A percentile compares a stretch with the other conserved stretches of the same genome.
These are phyloP conservation scores for Drosophila rellima DNA, from an alignment of 2,888 invertebrate species.

Conservation along the genomic window DNA sequence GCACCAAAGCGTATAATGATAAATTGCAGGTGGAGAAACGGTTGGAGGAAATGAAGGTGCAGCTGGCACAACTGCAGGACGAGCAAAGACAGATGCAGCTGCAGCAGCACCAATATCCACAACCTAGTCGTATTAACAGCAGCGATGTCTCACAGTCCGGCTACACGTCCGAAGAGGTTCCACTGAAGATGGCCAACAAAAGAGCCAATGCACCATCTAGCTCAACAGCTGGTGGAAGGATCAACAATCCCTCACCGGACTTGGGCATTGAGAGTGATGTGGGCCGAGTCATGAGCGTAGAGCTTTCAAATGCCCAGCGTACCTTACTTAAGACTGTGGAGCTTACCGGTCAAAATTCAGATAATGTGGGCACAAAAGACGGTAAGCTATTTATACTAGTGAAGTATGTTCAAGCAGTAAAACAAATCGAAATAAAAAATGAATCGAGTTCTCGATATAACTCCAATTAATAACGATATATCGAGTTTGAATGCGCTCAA, in stretches of 20 bases:
- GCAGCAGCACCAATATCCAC: slow-evolving; percentile 73
- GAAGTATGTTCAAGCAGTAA: too few species aligned
- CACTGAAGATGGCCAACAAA: slow-evolving; percentile 49
- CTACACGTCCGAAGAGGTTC: slow-evolving; percentile 86
- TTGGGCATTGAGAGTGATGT: slow-evolving; percentile 95
- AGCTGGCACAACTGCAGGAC: slow-evolving; percentile 66
- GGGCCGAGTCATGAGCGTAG: slow-evolving; percentile 88
- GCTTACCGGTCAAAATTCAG: slow-evolving; percentile 55
- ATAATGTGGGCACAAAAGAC: slow-evolving; percentile 23
- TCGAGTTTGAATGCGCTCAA: too few species aligned
- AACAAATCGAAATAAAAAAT: too few species aligned
- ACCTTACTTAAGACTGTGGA: slow-evolving; percentile 86
- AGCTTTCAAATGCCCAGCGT: slow-evolving; percentile 78
- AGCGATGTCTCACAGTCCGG: slow-evolving; percentile 85
- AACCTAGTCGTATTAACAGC: slow-evolving; percentile 63
- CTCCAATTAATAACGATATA: too few species aligned
- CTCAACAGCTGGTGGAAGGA: slow-evolving; percentile 56
- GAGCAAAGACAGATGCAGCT: slow-evolving; percentile 58
- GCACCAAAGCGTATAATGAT: slow-evolving; percentile 91
- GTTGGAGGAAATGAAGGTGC: slow-evolving; percentile 71
- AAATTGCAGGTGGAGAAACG: slow-evolving; percentile 88
- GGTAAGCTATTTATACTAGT: slow-evolving; percentile 39
- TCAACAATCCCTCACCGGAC: slow-evolving; percentile 91
- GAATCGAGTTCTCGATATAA: too few species aligned
- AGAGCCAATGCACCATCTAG: slow-evolving; percentile 65